Base-by-base conservation (phyloP, 2,888 invertebrate species). In the Temnothorax rugatulus region DNA sequence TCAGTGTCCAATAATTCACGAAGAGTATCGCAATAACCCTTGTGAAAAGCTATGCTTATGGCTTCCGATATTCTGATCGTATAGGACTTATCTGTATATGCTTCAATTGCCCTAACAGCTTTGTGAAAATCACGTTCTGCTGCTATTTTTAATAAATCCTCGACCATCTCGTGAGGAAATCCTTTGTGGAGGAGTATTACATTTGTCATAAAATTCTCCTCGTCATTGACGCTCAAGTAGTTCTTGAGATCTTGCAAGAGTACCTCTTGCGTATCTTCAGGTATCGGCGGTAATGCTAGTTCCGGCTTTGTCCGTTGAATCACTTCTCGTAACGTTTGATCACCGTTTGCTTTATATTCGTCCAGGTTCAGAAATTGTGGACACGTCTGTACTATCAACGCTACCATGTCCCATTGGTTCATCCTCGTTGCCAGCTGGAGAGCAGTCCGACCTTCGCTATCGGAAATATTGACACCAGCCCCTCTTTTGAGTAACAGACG, bases 391-490 rank as follows among this genome's bases (percentile, higher is more conserved):
- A 29, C 93, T 96, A 97, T 96, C 18, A 95, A 92, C 41, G 95
- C 95, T 0, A 96, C 95, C 38, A 96, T 95, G 81, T 95, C 95
- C 90, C 95, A 95, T 1, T 96, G 95, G 0, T 96, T 96, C 91
- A 96, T 96, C 0, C 96, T 96, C n/a, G 97, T 29, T 29, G 29
- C 97, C 87, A 96, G 95, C 91, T 96, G 96, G 29, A 96, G 95
- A 2, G 97, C 96, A 1, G 96, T 96, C 38, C 95, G 87, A 0
- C 96, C 96, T 91, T 95, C 96, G 63, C 92, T 93, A 92, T 96
- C 96, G 0, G 96, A 95, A 54, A 96, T 94, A 91, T 96, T 96
- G 0, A 96, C 95, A 90, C 96, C 95, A 69, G 96, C 95, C 4
- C 96, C 95, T 15, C 95, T 95, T 91, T 96, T 95, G n/a, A 97